A percentile compares a stretch with the other conserved stretches of the same genome.
phyloP scores from a whole-genome alignment of 2,797 vertebrate species.

The Lophius americanus region DNA sequence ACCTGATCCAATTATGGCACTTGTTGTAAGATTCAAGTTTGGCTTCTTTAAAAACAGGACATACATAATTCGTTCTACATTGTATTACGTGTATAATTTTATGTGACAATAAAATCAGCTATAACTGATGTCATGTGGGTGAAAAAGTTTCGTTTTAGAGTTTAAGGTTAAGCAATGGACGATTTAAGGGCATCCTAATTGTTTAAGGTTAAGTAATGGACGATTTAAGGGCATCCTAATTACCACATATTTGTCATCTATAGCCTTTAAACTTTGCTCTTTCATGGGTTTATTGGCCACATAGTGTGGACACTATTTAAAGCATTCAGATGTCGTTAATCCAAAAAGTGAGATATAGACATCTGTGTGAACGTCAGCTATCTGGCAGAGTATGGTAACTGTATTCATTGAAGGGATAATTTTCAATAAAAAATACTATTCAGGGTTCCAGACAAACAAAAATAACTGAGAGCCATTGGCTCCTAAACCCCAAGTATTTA shows the following conservation, averaged over 20 bases:
- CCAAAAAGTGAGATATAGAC: neutral
- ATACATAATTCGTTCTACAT: constrained; percentile 26
- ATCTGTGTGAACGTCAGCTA: constrained; percentile 2
- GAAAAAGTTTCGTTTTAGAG: constrained; percentile 27
- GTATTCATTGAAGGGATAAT: no score
- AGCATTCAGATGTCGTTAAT: neutral
- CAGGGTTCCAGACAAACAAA: no score
- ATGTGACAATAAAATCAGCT: no score
- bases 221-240: constrained; percentile 37
- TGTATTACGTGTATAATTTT: no score
- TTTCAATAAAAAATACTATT: no score
- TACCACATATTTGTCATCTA: constrained; percentile 25
- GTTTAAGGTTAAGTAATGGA: constrained; percentile 55
- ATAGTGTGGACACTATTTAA: constrained; percentile 1
- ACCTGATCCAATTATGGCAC: constrained; percentile 80
- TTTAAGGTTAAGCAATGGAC: constrained; percentile 56
- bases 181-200: constrained; percentile 37
- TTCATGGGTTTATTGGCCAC: constrained; percentile 21
- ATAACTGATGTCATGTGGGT: constrained; percentile 52
- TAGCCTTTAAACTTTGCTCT: constrained; percentile 32
- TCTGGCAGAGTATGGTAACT: neutral
- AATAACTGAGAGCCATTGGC: no score
- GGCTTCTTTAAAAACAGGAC: constrained; percentile 67
- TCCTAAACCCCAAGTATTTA: no score
- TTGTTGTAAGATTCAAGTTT: constrained; percentile 76